These are phyloP conservation scores for Aphrocallistes beatrix DNA, from an alignment of 37 sponge, comb jelly and placozoan genomes.

Conservation along the genomic window DNA sequence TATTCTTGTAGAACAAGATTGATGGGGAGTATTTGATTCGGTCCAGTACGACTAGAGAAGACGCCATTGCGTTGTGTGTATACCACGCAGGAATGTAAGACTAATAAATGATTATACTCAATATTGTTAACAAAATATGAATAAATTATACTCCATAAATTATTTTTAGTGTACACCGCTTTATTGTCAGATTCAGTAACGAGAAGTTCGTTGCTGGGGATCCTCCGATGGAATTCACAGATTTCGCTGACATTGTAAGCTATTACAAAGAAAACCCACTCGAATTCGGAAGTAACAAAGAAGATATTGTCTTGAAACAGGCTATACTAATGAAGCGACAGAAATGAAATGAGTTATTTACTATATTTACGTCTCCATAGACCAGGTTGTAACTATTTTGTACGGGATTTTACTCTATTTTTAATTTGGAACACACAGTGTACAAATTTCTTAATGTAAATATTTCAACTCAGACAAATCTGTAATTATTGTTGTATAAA, in stretches of 20 bases:
- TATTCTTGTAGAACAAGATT: neutral
- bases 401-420: no score
- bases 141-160: no score
- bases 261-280: neutral
- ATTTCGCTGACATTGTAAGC: neutral
- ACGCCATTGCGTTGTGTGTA: neutral
- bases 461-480: no score
- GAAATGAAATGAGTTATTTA: neutral
- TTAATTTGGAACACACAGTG: no score
- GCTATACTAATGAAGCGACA: constrained; percentile 1
- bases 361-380: no score
- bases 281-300: neutral
- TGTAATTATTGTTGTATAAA: no score
- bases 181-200: neutral
- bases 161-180: constrained; percentile 1
- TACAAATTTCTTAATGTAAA: no score
- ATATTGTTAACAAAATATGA: neutral
- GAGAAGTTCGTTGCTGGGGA: neutral
- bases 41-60: neutral
- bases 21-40: neutral
- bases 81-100: neutral
- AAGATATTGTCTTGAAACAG: neutral
- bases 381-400: no score
- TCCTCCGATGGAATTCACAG: neutral
- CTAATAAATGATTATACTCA: neutral